phyloP scores from a whole-genome alignment of 2,888 invertebrate species.

The Daptonema setosum region DNA sequence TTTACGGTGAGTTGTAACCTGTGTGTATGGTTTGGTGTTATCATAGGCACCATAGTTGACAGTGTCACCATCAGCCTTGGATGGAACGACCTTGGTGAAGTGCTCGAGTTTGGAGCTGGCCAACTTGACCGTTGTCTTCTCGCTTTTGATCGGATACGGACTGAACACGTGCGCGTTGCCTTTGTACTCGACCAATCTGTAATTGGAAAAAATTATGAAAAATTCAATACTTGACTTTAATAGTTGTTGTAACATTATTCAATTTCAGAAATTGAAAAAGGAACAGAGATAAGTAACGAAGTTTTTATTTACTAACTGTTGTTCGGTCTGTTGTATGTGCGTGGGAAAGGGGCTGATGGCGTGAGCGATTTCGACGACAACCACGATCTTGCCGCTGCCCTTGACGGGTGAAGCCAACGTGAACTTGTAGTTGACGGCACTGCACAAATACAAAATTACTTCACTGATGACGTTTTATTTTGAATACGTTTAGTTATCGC shows the following conservation, averaged over 20 bases:
- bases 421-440: constrained; percentile 10
- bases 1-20: no score
- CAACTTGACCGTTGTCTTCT: constrained; percentile 56
- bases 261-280: constrained; percentile 1
- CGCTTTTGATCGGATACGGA: constrained; percentile 55
- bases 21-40: constrained; percentile 41
- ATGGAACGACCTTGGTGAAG: constrained; percentile 58
- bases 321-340: constrained; percentile 70
- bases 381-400: constrained; percentile 20
- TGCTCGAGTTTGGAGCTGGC: constrained; percentile 57
- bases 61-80: constrained; percentile 51
- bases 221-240: no score
- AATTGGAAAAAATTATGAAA: not conserved
- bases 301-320: constrained; percentile 38
- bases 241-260: no score
- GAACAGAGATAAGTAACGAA: not conserved
- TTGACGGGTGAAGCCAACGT: constrained; percentile 14
- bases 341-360: constrained; percentile 60
- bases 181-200: constrained; percentile 50
- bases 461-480: not conserved
- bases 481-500: no score
- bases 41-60: constrained; percentile 72
- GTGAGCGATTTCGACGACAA: constrained; percentile 55
- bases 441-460: not conserved
- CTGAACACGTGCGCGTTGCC: constrained; percentile 63